These are phyloP conservation scores for Megalurothrips usitatus DNA, from an alignment of 2,888 invertebrate genomes.

Conservation along the genomic window DNA sequence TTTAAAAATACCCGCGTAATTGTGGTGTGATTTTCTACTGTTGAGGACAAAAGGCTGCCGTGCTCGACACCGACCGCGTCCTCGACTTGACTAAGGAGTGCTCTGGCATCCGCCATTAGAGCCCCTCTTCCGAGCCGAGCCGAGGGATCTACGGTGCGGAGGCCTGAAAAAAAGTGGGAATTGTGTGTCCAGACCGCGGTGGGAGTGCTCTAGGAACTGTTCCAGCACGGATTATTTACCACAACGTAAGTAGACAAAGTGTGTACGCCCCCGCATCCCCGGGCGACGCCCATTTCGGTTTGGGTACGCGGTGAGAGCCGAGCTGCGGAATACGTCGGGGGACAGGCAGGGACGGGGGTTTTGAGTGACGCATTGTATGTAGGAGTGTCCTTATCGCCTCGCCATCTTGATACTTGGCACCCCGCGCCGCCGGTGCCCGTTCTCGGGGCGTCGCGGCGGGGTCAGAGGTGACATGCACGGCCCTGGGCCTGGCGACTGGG, in stretches of 20 bases:
- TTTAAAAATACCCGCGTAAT: not conserved
- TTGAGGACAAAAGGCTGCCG: not conserved
- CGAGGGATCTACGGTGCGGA: not conserved
- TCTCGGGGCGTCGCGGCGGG: not conserved
- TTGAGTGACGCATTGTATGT: conserved; percentile 7
- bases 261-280: not conserved
- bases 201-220: not conserved
- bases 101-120: conserved; percentile 14
- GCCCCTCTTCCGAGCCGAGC: conserved; percentile 23
- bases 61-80: not conserved
- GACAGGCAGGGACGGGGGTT: not conserved
- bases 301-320: not conserved
- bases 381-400: conserved; percentile 1
- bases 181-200: conserved; percentile 16
- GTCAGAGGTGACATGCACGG: not conserved
- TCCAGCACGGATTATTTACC: not conserved
- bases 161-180: not conserved
- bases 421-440: not conserved
- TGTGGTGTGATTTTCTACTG: not conserved
- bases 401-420: not conserved
- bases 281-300: not conserved
- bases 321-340: not conserved
- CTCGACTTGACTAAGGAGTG: not conserved
- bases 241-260: not conserved
- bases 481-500: not conserved